These are phyloP conservation scores for Anomalospiza imberbis DNA, from an alignment of 2,797 vertebrate genomes.

Conservation along the genomic window DNA sequence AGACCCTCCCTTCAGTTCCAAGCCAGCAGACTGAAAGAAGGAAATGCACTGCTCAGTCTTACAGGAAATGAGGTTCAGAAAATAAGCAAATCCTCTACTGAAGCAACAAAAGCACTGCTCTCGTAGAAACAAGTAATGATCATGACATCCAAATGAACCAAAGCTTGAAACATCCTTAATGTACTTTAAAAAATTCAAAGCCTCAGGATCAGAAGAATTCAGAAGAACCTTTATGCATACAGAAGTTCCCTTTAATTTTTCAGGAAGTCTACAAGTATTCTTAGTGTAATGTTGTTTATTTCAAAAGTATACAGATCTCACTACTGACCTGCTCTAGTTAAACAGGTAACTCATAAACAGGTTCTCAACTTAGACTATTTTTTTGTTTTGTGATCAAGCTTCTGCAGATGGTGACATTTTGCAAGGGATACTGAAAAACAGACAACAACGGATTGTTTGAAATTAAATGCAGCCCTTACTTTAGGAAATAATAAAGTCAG, in stretches of 20 bases:
- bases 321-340: not conserved
- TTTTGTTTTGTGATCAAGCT: not conserved
- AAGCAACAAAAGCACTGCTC: not conserved
- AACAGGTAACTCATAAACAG: not conserved
- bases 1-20: not conserved
- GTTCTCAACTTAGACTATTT: not conserved
- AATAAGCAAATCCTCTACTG: not conserved
- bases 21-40: not conserved
- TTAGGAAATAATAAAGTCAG: not conserved
- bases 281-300: not conserved
- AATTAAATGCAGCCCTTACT: not conserved
- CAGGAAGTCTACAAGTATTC: not conserved
- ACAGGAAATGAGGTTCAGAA: not conserved
- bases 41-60: not conserved
- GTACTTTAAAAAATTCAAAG: not conserved
- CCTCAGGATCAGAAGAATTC: not conserved
- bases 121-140: not conserved
- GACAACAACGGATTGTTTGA: not conserved
- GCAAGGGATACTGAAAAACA: not conserved
- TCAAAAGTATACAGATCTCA: not conserved
- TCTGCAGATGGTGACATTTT: slow-evolving; percentile 8
- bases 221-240: not conserved
- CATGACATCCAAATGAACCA: not conserved
- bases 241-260: not conserved
- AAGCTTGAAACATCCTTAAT: not conserved